Base-by-base conservation (phyloP, 2,797 vertebrate species). In the Sylvia borin region DNA sequence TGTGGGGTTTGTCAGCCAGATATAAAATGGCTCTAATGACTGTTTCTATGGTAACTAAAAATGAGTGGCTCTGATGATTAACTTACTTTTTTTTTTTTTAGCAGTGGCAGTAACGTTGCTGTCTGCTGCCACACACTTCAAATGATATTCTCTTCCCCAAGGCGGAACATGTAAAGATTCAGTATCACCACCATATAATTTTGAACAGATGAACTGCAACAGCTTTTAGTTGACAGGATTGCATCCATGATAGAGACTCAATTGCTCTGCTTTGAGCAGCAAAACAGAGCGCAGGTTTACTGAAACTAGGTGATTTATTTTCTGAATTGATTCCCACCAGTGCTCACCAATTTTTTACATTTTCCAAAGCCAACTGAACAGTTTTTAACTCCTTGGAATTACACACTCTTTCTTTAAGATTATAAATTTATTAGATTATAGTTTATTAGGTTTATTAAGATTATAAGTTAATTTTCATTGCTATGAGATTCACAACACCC, bases 11-110 rank as follows among this genome's bases (percentile, higher is more conserved):
- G 67, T 87, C 88, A 95, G 72, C 45, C 54, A 77, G 70, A 82
- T 90, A 88, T 47, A 78, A 91, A 93, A 85, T 83, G 58, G 31
- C 36, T 92, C 62, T 92, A 96, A 89, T 92, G 42, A 32, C 36
- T 74, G 92, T 96, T 91, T 96, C 96, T 88, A 83, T 95, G 92
- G 75, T 54, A 96, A 95, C 95, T 62, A 68, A 83, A 95, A 91
- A 87, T 71, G 67, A 95, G 79, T 79, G 24, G 7, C 48, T 84
- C 32, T 76, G 74, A 89, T 87, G 79, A 85, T 43, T 91, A 95
- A 74, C 54, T 83, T 20, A 0, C 4, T 25, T 7, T 61, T 19
- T 40, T 62, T 84, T 42, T 58, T 72, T 73, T 82, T 42, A 50
- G 16, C 42, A 87, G 53, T 29, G 34, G 45, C 42, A 36, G 43